These are phyloP conservation scores for Notamacropus eugenii DNA, from an alignment of 2,797 vertebrate genomes.

Conservation along the genomic window DNA sequence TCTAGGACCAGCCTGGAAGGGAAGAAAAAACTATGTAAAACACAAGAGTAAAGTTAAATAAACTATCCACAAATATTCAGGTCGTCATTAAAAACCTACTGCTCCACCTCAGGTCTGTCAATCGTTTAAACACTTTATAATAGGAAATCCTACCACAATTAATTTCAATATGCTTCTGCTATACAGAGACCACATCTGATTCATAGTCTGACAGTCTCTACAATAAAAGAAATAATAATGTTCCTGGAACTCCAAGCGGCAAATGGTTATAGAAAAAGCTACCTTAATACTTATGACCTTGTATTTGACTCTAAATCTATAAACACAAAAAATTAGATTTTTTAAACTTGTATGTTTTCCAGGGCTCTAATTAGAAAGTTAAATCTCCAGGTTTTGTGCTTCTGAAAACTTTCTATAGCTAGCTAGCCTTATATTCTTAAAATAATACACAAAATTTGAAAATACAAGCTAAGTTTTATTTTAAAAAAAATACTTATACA, in stretches of 20 bases:
- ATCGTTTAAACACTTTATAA: slow-evolving; percentile 6
- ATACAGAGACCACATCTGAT: neutral
- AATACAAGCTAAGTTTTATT: neutral
- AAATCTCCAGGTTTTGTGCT: neutral
- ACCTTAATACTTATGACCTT: neutral
- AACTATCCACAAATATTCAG: neutral
- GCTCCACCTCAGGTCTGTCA: neutral
- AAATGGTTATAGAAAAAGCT: neutral
- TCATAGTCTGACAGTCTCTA: neutral
- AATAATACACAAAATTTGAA: neutral
- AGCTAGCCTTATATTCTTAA: neutral
- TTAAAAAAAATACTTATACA: neutral
- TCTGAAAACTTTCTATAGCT: neutral
- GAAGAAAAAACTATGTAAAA: slow-evolving; percentile 55
- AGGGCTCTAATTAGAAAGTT: neutral
- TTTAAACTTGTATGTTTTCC: neutral
- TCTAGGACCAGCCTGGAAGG: slow-evolving; percentile 92
- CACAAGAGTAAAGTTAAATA: slow-evolving; percentile 3
- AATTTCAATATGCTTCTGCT: slow-evolving; percentile 3
- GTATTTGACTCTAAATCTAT: neutral
- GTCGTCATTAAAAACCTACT: slow-evolving; percentile 34
- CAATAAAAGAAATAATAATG: neutral
- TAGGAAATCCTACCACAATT: slow-evolving; percentile 9
- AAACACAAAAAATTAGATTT: neutral
- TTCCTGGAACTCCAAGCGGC: neutral